Base-by-base conservation (phyloP, 2,113 vertebrate genomes). In the Catharus minimus region DNA sequence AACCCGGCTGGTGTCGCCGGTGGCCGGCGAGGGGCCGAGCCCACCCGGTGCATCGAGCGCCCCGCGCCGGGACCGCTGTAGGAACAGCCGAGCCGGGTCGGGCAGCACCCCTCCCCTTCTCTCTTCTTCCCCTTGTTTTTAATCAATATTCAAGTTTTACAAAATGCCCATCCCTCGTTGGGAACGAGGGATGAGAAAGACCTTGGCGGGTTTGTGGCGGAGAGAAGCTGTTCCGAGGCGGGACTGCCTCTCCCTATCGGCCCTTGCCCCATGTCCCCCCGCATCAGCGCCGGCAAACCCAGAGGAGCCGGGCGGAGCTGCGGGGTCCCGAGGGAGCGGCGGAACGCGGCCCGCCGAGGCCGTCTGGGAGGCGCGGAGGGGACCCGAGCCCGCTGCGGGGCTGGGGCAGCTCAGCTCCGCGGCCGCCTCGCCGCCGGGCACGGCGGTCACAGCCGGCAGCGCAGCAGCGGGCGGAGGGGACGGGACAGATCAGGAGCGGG, bases 51-150 rank as follows among this genome's bases (percentile, higher is more conserved):
- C 33, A 28, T 36, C 7, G 44, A 87, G 67, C 39, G 39, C 73
- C 50, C 67, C 10, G 24, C 27, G 15, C 10, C 69, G 41, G 55
- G 57, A 74, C 32, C 1, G 16, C 65, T 8, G 22, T 66, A 14
- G 46, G 32, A 23, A 3, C 80, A 19, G 44, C n/a, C 28, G 22
- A 41, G 28, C 14, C 13, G 52, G 22, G 65, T 23, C 16, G 11
- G 21, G 14, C 28, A 76, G 19, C 44, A 28, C 17, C 9, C 18
- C 9, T 58, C 28, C 10, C 20, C 30, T 60, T 69, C 33, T 53
- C 18, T 55, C 30, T 7, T n/a, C 4, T 3, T 1, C 2, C 0
- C 23, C 11, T 11, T 27, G 7, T 30, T 36, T 79, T 58, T 12
- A 23, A 50, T 26, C 47, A 21, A 2, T 62, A 60, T 50, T 60